Conservation (phyloP, 2,888 invertebrate species). For the Synergus itoensis region DNA sequence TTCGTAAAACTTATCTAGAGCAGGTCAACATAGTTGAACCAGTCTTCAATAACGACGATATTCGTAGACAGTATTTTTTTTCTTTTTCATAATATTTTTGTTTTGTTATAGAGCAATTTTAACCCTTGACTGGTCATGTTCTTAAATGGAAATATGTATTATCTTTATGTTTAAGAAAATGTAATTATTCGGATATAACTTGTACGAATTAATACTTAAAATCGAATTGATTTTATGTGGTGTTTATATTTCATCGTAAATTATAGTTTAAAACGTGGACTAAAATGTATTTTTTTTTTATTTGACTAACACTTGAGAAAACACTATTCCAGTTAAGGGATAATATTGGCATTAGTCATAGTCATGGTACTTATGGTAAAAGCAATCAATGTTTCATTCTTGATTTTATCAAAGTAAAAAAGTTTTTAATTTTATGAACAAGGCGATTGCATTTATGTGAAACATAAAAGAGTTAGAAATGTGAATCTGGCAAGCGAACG, state of each 20-base stretch:
- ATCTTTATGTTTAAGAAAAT: neutral
- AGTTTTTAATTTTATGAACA: constrained; percentile 40
- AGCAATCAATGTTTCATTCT: constrained; percentile 30
- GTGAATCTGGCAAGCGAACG: constrained; percentile 37
- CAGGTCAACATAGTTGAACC: constrained; percentile 26
- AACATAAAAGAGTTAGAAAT: constrained; percentile 44
- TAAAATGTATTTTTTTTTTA: neutral
- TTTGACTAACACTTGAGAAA: neutral
- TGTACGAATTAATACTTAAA: neutral
- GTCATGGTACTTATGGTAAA: constrained; percentile 35
- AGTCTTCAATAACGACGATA: constrained; percentile 29
- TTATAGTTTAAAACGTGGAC: neutral
- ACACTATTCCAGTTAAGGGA: constrained; percentile 22
- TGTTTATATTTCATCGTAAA: neutral
- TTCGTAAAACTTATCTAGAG: constrained; percentile 36
- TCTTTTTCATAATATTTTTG: neutral
- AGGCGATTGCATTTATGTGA: constrained; percentile 52
- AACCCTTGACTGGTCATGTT: constrained; percentile 38
- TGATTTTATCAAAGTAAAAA: constrained; percentile 32
- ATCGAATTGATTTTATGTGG: neutral
- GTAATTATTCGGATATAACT: neutral
- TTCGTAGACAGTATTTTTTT: constrained; percentile 36
- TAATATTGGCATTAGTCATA: constrained; percentile 34
- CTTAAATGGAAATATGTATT: constrained; percentile 4
- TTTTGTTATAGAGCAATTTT: constrained; percentile 35